Evolutionary conservation across 2,113 vertebrate genomes (phyloP).

Genomic region (Odocoileus hemionus): DNA sequence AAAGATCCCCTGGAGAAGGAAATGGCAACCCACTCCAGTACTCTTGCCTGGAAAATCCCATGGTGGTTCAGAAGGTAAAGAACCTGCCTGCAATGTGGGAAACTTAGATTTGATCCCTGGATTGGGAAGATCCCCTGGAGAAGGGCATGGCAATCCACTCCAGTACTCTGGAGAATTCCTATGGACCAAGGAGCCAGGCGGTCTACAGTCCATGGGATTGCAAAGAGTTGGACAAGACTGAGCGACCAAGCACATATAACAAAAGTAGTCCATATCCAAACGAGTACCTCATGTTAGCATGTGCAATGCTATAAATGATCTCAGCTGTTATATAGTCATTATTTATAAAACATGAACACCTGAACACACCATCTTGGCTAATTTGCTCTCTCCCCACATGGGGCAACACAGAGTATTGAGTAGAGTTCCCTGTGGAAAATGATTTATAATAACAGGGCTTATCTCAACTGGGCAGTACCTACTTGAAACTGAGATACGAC

Average conservation of each 20-base stretch:
- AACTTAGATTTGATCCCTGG: neutral
- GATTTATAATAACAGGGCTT: neutral
- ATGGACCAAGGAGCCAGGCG: neutral
- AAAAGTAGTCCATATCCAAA: neutral
- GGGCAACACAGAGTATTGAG: neutral
- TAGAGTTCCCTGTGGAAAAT: neutral
- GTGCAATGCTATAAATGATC: neutral
- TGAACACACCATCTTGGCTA: neutral
- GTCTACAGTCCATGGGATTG: neutral
- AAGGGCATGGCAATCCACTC: neutral
- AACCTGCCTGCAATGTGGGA: neutral
- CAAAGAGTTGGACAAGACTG: neutral
- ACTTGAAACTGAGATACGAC: neutral
- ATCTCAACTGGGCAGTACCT: neutral
- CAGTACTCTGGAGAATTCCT: neutral
- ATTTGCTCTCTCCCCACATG: neutral
- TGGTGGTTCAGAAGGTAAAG: neutral
- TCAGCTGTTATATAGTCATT: neutral
- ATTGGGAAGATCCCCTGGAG: neutral
- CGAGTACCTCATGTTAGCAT: neutral
- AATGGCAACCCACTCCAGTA: neutral
- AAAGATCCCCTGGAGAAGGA: neutral
- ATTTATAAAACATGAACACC: neutral
- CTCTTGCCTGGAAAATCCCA: neutral
- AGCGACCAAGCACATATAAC: neutral